Evolutionary conservation across 2,888 invertebrate genomes (phyloP), one percentile per base, ranked within the genome.

Genomic region (Nezara viridula): DNA sequence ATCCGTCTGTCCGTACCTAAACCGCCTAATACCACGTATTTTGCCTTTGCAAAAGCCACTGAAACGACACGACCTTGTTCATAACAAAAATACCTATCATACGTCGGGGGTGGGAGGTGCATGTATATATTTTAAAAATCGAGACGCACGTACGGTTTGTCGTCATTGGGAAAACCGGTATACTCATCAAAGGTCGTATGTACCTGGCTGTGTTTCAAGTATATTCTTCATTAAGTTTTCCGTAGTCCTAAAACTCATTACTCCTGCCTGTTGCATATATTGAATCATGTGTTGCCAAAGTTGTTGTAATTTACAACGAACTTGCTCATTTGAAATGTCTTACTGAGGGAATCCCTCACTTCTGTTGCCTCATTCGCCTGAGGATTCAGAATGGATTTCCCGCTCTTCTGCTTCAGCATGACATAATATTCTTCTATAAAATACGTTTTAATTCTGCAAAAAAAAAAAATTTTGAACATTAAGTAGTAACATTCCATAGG

Each of bases 371-470:
- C 19, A 32, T 19, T 5, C 0, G 4, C 16, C 2, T 73, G 6
- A 37, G 37, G 66, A 73, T 19, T 73, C 66, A 37, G 32, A 73
- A 73, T 73, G 66, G 66, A 73, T 37, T 73, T 73, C 66, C 66
- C 66, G 5, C 7, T 44, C 16, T 27, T 7, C 7, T 32, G 0
- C 32, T 73, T 12, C 60, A 10, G 14, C 0, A 55, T n/a, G 4
- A 27, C 27, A 16, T 4, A 27, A 60, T 60, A 60, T 60, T 27
- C 60, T 3, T 60, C 27, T 0, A 60, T 12, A 60, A 60, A 27
- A 14, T 2, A 60, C 27, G 60, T 60, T 27, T 27, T 27, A 27
- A 27, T 60, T 14, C 14, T 60, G 60, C 16, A 27, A 27, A 16
- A 60, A 60, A n/a, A n/a, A 44, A 7, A 44, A 5, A 44, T 44